Percentiles rank a stretch among this genome's conserved stretches.
Evolutionary conservation across 2,888 invertebrate species (phyloP).

Genomic region (Andrena camellia): DNA sequence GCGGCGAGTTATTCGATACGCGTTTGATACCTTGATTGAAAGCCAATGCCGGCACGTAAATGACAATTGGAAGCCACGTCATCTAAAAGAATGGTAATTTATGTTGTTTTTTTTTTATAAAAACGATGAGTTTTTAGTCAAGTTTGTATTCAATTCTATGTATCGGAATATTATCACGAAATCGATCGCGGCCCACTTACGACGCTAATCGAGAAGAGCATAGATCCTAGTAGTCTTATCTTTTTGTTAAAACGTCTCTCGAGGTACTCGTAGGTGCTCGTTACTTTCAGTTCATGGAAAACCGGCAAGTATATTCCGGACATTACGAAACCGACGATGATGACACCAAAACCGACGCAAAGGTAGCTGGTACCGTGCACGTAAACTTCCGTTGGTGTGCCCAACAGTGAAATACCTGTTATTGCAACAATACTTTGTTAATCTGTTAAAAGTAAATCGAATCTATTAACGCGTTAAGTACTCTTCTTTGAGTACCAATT

Average conservation of each 20-base stretch:
- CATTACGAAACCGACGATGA: constrained; percentile 89
- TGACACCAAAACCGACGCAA: constrained; percentile 88
- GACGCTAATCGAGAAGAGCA: constrained; percentile 89
- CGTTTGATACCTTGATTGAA: constrained; percentile 90
- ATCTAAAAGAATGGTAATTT: constrained; percentile 86
- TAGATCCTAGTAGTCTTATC: constrained; percentile 90
- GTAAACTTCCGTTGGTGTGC: constrained; percentile 93
- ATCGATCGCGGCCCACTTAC: constrained; percentile 85
- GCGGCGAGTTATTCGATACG: background rate
- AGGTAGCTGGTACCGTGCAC: constrained; percentile 93
- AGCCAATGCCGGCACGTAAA: constrained; percentile 92
- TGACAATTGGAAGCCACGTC: constrained; percentile 92
- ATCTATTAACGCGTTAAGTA: too few relatives aligned
- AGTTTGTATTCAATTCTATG: background rate
- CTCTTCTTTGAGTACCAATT: too few relatives aligned
- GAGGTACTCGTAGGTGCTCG: constrained; percentile 93
- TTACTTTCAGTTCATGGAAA: constrained; percentile 90
- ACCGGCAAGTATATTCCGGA: constrained; percentile 90
- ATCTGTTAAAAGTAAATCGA: background rate
- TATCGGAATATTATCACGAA: background rate
- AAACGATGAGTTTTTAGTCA: background rate
- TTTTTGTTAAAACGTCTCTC: constrained; percentile 90
- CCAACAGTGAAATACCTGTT: constrained; percentile 90
- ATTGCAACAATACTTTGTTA: constrained; percentile 5
- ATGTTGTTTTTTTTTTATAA: background rate